Percentiles rank a stretch among this genome's conserved stretches.
These are phyloP conservation scores for fruit fly (Drosophila melanogaster) DNA, from an alignment of 1,140 invertebrate genomes.

Conservation along the genomic window DNA sequence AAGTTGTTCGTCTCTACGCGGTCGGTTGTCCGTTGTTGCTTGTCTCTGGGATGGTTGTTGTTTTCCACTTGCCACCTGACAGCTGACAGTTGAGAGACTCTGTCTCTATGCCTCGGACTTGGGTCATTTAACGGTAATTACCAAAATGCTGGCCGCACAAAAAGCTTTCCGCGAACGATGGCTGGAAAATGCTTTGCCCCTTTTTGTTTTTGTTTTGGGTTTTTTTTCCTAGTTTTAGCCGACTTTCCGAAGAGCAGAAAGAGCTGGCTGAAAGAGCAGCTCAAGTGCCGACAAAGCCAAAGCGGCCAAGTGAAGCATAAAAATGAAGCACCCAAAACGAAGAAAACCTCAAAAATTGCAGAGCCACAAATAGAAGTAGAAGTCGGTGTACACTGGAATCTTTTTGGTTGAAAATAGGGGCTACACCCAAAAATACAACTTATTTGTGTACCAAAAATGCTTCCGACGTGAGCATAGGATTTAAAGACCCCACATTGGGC, in stretches of 20 bases:
- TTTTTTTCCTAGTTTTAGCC: constrained; percentile 33
- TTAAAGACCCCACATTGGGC: neutral
- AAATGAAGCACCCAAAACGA: constrained; percentile 69
- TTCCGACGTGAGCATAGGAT: too few relatives aligned
- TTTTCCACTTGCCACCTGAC: constrained; percentile 46
- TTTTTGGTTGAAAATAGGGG: neutral
- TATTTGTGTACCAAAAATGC: neutral
- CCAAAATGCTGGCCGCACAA: constrained; percentile 48
- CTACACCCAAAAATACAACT: neutral
- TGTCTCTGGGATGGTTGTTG: constrained; percentile 5
- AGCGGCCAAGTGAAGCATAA: constrained; percentile 69
- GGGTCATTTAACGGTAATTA: constrained; percentile 83
- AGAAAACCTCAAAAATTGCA: constrained; percentile 43
- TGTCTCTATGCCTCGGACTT: constrained; percentile 40
- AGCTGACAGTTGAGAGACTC: constrained; percentile 35
- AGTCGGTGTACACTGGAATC: constrained; percentile 5
- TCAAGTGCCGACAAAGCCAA: constrained; percentile 77
- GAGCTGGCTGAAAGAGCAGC: constrained; percentile 24
- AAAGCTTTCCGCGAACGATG: constrained; percentile 64
- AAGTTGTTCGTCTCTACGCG: constrained; percentile 6
- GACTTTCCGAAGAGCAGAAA: constrained; percentile 25
- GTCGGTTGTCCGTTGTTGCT: neutral
- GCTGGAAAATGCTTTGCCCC: constrained; percentile 41
- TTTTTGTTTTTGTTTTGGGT: neutral
- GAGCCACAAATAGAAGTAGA: constrained; percentile 41